A percentile compares a stretch with the other conserved stretches of the same genome.
These are phyloP conservation scores for Catalaphyllia jardinei DNA, from an alignment of 64 coral and sea anemone genomes.

Conservation along the genomic window DNA sequence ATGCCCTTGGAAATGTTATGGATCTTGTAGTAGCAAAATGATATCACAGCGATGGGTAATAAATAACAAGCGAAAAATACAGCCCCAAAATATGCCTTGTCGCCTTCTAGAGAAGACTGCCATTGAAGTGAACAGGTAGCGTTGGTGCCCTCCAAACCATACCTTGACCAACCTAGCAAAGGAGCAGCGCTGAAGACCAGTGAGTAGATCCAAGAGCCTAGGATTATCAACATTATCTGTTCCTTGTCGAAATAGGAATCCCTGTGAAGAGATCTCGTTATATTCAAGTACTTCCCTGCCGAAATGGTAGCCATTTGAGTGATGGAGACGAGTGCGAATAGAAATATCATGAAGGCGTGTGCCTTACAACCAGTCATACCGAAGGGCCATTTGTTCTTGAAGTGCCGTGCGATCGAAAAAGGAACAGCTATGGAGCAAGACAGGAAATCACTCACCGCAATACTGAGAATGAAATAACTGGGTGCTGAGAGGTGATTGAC, in stretches of 20 bases:
- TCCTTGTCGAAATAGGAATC: not conserved
- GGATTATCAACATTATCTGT: conserved; percentile 27
- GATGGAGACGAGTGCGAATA: conserved; percentile 41
- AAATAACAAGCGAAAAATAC: conserved; percentile 40
- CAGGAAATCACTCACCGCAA: conserved; percentile 22
- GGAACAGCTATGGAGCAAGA: conserved; percentile 40
- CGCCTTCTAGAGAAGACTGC: not conserved
- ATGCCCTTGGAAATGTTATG: conserved; percentile 14
- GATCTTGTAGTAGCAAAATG: conserved; percentile 24
- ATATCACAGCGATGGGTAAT: conserved; percentile 17
- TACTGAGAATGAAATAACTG: conserved; percentile 34
- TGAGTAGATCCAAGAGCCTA: conserved; percentile 17
- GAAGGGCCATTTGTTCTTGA: not conserved
- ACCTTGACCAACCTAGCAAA: conserved; percentile 20
- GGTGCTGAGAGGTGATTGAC: not conserved
- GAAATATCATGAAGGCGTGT: conserved; percentile 47
- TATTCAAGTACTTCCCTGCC: conserved; percentile 45
- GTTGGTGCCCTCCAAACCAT: conserved; percentile 14
- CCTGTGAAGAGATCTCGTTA: conserved; percentile 8
- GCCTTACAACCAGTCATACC: not conserved
- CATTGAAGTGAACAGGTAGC: conserved; percentile 37
- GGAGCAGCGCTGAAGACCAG: conserved; percentile 7
- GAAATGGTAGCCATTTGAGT: conserved; percentile 28
- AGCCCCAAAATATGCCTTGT: conserved; percentile 21
- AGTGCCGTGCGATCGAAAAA: not conserved